Evolutionary conservation across 2,113 vertebrate genomes (phyloP).

Genomic region (Prunella himalayana): DNA sequence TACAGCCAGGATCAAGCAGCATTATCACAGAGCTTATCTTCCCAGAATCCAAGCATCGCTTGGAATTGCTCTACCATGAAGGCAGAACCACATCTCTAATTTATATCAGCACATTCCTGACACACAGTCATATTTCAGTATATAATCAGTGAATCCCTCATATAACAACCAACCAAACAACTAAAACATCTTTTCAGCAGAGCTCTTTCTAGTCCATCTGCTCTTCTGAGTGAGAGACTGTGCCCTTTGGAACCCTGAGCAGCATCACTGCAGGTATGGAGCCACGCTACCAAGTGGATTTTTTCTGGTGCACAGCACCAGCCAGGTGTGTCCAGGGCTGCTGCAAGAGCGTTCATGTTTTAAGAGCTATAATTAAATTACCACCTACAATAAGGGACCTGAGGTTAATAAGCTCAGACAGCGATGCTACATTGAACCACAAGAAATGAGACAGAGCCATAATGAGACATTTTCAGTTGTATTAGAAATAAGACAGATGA

Average conservation of each 20-base stretch:
- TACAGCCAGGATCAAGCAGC: background rate
- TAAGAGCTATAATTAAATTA: background rate
- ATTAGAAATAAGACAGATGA: fast-evolving
- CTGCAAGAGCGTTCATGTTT: background rate
- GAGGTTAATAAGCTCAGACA: background rate
- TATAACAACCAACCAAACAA: background rate
- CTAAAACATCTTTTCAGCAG: fast-evolving
- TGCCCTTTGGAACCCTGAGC: background rate
- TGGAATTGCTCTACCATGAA: background rate
- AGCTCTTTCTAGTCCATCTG: background rate
- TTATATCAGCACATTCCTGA: background rate
- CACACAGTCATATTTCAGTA: fast-evolving
- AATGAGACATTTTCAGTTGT: background rate
- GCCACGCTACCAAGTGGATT: fast-evolving
- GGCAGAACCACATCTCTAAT: background rate
- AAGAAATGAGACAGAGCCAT: background rate
- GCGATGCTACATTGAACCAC: background rate
- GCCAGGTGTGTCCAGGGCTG: fast-evolving
- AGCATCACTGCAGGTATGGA: fast-evolving
- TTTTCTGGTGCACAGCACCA: background rate
- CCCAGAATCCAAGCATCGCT: fast-evolving
- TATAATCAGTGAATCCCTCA: background rate
- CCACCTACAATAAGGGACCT: fast-evolving
- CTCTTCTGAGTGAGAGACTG: background rate
- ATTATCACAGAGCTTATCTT: background rate